Evolutionary conservation across 2,888 invertebrate species (phyloP), one percentile per base, ranked within the genome.

Genomic region (Augiades crinisus): DNA sequence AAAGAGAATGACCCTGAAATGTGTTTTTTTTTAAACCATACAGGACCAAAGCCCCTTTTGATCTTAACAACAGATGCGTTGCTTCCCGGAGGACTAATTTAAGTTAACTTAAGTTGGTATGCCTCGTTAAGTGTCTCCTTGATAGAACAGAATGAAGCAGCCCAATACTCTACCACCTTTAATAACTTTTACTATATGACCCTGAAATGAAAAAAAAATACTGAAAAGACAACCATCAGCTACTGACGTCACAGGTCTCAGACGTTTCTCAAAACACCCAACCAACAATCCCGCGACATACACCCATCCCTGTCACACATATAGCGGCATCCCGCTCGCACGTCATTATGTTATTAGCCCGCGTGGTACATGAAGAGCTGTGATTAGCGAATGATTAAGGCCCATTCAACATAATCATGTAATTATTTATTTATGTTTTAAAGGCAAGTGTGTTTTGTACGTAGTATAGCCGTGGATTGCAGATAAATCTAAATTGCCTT

Each of bases 341-440:
- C 76, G 57, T 83, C 85, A 85, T 86, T 85, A 86, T 78, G 83
- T 84, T 79, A 87, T 86, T 84, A 87, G 73, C 62, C 63, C 57
- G 62, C 67, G 68, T 68, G 70, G 68, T 69, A 69, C 75, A 72
- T 74, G 77, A 78, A 82, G 78, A 78, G 72, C 80, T 72, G 81
- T 87, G 84, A 87, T 87, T 86, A 87, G 84, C 85, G 75, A 74
- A 74, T 84, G 82, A 87, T 87, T 87, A 87, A 78, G 83, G 75
- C 72, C 77, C 84, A 85, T 87, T 85, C 86, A 81, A 80, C 76
- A 78, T 86, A 85, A 86, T 86, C 85, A 81, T 80, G 82, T 82
- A 82, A 85, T 87, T 86, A 86, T 87, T 87, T 87, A 87, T 87
- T 86, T 86, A 81, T 86, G 84, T 84, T 86, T 80, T 81, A 78